Conservation (phyloP, 2,888 invertebrate genomes). For the Antheraea assamensis region DNA sequence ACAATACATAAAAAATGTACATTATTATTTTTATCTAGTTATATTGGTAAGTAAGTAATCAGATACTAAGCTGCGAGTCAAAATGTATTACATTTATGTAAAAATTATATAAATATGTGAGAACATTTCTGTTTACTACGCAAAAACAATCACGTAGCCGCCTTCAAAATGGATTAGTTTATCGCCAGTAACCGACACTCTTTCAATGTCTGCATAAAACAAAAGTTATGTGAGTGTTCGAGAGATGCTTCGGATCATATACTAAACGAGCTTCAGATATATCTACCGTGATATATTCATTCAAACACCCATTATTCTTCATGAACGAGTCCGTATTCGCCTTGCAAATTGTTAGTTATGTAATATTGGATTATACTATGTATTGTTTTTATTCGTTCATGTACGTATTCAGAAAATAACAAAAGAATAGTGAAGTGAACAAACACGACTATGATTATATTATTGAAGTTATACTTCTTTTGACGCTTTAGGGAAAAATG, state of each 20-base stretch:
- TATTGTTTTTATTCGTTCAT: background rate
- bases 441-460: too few relatives aligned
- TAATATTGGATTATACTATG: conserved; percentile 25
- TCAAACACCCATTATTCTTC: conserved; percentile 46
- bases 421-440: too few relatives aligned
- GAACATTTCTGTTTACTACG: background rate
- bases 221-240: conserved; percentile 51
- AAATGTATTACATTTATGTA: background rate
- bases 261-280: conserved; percentile 33
- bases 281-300: conserved; percentile 43
- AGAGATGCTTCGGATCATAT: conserved; percentile 41
- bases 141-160: conserved; percentile 32
- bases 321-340: conserved; percentile 39
- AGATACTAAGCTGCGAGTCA: background rate
- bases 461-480: too few relatives aligned
- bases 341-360: conserved; percentile 34
- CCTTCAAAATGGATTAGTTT: conserved; percentile 40
- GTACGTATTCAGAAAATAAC: background rate
- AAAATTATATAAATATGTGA: background rate
- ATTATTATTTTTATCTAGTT: too few relatives aligned
- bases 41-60: too few relatives aligned
- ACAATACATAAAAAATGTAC: too few relatives aligned
- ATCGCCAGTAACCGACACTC: conserved; percentile 33
- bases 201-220: conserved; percentile 20
- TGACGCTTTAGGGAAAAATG: too few relatives aligned